Conservation (phyloP, 2,888 invertebrate genomes). For the Melanchra persicariae region DNA sequence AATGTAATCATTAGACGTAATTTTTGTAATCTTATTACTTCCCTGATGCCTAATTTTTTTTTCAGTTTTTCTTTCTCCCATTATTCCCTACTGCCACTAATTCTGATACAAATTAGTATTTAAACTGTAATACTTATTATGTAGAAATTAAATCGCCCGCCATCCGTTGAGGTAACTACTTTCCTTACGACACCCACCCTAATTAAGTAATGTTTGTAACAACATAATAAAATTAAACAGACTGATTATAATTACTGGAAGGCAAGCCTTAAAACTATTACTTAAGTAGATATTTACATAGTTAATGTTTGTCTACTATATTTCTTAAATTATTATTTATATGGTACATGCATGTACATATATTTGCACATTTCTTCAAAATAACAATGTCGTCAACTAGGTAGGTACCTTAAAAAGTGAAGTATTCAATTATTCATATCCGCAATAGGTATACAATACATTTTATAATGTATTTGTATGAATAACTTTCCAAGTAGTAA, state of each 20-base stretch:
- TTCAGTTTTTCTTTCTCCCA: no score
- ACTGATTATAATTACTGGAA: background rate
- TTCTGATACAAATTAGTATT: background rate
- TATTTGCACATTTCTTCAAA: background rate
- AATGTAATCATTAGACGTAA: no score
- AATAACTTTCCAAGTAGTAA: conserved; percentile 38
- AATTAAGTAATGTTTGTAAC: conserved; percentile 22
- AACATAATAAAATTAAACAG: conserved; percentile 1
- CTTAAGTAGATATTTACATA: background rate
- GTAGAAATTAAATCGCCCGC: conserved; percentile 2
- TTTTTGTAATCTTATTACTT: no score
- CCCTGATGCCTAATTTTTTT: no score
- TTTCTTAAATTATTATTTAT: background rate
- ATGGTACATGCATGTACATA: background rate
- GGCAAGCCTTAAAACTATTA: conserved; percentile 6
- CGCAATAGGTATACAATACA: conserved; percentile 11
- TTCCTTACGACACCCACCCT: background rate
- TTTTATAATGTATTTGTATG: conserved; percentile 6
- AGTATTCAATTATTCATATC: conserved; percentile 14
- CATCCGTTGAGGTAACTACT: background rate
- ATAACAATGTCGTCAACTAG: background rate
- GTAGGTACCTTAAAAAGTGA: background rate
- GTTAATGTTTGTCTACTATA: background rate
- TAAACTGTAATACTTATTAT: no score
- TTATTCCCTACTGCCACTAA: no score